Percentiles rank a stretch among this genome's conserved stretches.
Conservation (phyloP, 92 coral and sea anemone genomes). For the Ricordea florida region DNA sequence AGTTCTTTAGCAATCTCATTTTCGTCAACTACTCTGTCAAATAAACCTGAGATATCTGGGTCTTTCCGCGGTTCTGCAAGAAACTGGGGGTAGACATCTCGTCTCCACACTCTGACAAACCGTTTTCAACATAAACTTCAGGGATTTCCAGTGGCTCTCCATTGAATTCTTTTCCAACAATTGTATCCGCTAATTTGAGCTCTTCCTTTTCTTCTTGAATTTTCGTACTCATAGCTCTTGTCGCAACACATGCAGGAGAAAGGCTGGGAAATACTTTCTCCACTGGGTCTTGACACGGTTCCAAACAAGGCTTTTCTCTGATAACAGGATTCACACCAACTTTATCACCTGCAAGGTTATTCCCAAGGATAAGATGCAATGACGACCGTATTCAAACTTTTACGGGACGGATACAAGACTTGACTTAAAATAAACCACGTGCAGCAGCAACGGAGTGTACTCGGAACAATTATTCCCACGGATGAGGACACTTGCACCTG, state of each 20-base stretch:
- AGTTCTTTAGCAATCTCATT: too few relatives aligned
- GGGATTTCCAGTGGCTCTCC: neutral
- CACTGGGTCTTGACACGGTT: neutral
- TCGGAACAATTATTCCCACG: too few relatives aligned
- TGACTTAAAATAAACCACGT: too few relatives aligned
- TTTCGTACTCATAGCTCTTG: conserved; percentile 31
- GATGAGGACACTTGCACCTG: too few relatives aligned
- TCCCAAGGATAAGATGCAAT: too few relatives aligned
- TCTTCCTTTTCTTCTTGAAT: neutral
- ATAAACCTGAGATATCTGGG: conserved; percentile 2
- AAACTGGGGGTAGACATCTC: neutral
- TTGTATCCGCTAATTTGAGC: neutral
- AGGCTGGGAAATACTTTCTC: conserved; percentile 12
- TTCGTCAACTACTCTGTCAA: too few relatives aligned
- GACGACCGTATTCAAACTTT: too few relatives aligned
- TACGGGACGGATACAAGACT: too few relatives aligned
- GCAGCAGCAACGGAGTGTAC: too few relatives aligned
- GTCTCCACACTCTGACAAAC: neutral
- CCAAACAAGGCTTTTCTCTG: neutral
- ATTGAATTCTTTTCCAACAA: neutral
- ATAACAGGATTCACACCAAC: too few relatives aligned
- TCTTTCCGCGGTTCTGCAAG: neutral
- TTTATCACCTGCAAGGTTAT: too few relatives aligned
- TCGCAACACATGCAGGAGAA: conserved; percentile 53
- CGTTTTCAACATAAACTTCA: too few relatives aligned